Conservation (phyloP, 2,888 invertebrate genomes). For the Aleiodes testaceus region DNA sequence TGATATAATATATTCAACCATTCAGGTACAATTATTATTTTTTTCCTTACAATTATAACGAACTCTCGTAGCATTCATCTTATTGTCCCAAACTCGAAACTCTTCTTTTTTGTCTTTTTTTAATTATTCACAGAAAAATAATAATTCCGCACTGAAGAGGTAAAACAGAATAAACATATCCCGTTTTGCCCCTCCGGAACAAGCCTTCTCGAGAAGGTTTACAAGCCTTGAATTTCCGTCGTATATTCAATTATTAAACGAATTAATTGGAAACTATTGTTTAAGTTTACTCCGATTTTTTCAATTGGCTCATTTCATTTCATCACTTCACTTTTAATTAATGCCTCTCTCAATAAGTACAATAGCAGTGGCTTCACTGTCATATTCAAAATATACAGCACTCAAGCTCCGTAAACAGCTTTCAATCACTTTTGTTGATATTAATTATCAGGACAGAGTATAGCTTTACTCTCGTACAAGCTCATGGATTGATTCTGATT, state of each 20-base stretch:
- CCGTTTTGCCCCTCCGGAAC: no score
- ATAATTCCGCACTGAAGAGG: no score
- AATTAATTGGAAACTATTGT: no score
- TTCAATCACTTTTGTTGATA: no score
- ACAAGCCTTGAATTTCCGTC: constrained; percentile 44
- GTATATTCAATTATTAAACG: constrained; percentile 17
- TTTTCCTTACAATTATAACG: constrained; percentile 50
- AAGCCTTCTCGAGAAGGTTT: constrained; percentile 42
- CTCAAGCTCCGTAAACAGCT: no score
- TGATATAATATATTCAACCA: constrained; percentile 45
- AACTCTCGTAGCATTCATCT: constrained; percentile 39
- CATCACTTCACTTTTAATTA: no score
- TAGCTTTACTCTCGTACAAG: no score
- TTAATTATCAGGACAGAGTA: no score
- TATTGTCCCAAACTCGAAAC: constrained; percentile 34
- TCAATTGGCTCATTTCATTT: background rate
- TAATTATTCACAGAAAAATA: constrained; percentile 31
- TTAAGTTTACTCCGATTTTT: background rate
- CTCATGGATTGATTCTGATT: constrained; percentile 15
- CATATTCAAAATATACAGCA: no score
- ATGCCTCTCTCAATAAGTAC: constrained; percentile 6
- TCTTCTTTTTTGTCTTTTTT: constrained; percentile 16
- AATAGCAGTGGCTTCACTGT: background rate
- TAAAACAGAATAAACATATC: no score
- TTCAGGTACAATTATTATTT: constrained; percentile 51